Evolutionary conservation across 2,888 invertebrate species (phyloP), one percentile per base, ranked within the genome.

Genomic region (Aporophyla lueneburgensis): DNA sequence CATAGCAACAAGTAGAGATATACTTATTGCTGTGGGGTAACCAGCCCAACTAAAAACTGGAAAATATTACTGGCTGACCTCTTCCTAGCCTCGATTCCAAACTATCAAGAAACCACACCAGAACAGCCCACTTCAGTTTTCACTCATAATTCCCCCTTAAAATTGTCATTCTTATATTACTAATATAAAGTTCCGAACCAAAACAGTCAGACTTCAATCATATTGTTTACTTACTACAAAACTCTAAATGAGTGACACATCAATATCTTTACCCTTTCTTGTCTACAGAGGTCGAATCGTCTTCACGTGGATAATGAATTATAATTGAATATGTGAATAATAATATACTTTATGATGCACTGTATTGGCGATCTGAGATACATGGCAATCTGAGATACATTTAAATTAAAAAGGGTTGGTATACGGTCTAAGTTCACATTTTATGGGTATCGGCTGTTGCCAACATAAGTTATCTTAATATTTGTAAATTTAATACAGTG

Each of bases 221-320:
- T 33, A 59, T 40, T 54, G 49, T 70, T 85, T 69, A 7, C 65
- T 66, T 69, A 63, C 53, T 65, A 56, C 43, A 67, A 81, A 84
- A 80, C 53, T 82, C 61, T 71, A 82, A 82, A 85, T 82, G 82
- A 85, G 68, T 81, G 71, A n/a, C 33, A 68, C 86, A 86, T 79
- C 62, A 83, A 74, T 83, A 74, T 78, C 65, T 69, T 84, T 84
- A 79, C 86, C 83, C 83, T 86, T 83, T 66, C 71, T 63, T 78
- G 70, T 71, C 74, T 62, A 68, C 78, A 84, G 83, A 86, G 83
- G 83, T 84, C 83, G 79, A 68, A 58, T 83, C n/a, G 59, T 43
- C 68, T 76, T 85, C 71, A 69, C 71, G 59, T 69, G 76, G 62
- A 74, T 70, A 79, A 33, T 49, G 33, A 33, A 33, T 33, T 3